Evolutionary conservation across 1,140 invertebrate species (phyloP), one percentile per base, ranked within the genome.

Genomic region (Drosophila kurseongensis): DNA sequence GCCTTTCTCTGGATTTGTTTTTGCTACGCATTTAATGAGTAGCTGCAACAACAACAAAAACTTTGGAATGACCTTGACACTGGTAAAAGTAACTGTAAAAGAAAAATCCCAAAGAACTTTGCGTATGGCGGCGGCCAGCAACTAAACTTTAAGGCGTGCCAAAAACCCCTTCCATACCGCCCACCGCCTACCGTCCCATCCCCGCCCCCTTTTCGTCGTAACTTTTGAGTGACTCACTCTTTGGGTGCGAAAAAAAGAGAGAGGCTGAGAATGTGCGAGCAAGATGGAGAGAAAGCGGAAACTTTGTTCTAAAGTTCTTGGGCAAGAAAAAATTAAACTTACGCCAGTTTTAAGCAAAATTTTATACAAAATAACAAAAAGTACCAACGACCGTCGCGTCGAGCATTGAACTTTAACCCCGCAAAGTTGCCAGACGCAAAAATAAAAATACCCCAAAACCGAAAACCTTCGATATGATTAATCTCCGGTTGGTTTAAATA

Each of bases 321-420:
- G 74, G 48, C 54, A 76, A 68, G 52, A 60, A 77, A 68, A 76
- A 69, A 60, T 77, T 77, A 60, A 77, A 77, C 74, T 77, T 77
- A 61, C 63, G 63, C 74, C 74, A 77, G 74, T 77, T 77, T 76
- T 76, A 76, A 76, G 73, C 72, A 76, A 76, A 76, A 76, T 76
- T 75, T 76, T 75, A 76, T 67, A 75, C 72, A 75, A 75, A 75
- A 75, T 75, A 66, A 66, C 73, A 56, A 73, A 75, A 75, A 75
- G 72, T 75, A 36, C 4, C 27, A 35, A 40, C 69, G 36, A n/a
- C 69, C 71, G 68, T 36, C 51, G 61, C 73, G 52, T 59, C 61
- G 72, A 29, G 36, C 73, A 66, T 67, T 75, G 73, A 75, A 75
- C 73, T 75, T 75, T 75, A 42, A 71, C 51, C 51, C 35, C 14